Conservation (phyloP, 1,140 invertebrate species). For the Euwallacea fornicatus region DNA sequence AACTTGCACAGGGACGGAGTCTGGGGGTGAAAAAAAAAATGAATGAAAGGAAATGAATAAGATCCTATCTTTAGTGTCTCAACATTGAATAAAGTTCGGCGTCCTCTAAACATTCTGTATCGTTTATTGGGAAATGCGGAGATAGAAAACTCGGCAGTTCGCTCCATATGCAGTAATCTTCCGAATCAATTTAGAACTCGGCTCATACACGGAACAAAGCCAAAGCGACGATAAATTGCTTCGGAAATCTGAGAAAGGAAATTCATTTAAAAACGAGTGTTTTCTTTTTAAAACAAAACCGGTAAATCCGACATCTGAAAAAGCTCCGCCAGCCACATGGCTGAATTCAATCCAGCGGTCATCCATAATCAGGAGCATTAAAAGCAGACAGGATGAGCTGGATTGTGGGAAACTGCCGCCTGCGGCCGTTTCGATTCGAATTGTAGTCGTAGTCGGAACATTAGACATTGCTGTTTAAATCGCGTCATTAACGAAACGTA, state of each 20-base stretch:
- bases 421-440: constrained; percentile 26
- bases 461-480: constrained; percentile 38
- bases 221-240: constrained; percentile 29
- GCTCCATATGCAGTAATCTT: constrained; percentile 8
- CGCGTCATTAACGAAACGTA: constrained; percentile 38
- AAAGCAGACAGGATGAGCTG: constrained; percentile 36
- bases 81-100: background rate
- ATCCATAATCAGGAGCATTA: constrained; percentile 35
- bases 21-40: too few species aligned
- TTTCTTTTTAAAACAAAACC: constrained; percentile 41
- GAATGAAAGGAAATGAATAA: too few species aligned
- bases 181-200: constrained; percentile 27
- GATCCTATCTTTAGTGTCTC: background rate
- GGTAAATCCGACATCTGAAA: constrained; percentile 37
- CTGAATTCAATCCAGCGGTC: constrained; percentile 35
- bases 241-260: constrained; percentile 35
- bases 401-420: constrained; percentile 35
- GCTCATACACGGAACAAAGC: constrained; percentile 22
- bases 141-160: background rate
- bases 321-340: constrained; percentile 28
- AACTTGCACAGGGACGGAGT: too few species aligned
- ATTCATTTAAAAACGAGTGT: constrained; percentile 32
- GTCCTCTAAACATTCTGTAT: background rate
- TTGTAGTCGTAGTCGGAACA: constrained; percentile 28
- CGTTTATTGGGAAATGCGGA: background rate